Conservation (phyloP, 2,797 vertebrate species). For the Dromococcyx pavoninus region DNA sequence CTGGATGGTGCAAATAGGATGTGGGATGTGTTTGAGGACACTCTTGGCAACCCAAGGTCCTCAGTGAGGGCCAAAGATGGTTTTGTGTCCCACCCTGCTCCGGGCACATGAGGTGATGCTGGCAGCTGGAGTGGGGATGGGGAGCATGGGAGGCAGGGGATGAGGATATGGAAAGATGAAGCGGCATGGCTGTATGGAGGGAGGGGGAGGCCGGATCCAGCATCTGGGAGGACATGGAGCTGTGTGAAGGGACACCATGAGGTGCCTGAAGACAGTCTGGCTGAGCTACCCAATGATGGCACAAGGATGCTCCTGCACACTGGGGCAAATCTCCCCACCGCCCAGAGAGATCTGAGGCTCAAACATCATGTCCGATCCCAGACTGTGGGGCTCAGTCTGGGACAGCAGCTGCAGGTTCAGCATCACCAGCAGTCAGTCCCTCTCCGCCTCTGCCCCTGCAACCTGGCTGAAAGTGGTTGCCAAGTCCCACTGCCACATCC, state of each 20-base stretch:
- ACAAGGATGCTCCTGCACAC: neutral
- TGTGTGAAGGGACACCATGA: neutral
- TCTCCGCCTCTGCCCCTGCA: neutral
- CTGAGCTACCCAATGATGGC: neutral
- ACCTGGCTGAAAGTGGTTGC: accelerated
- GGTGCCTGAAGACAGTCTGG: neutral
- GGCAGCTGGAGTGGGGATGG: neutral
- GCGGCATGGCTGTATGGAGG: neutral
- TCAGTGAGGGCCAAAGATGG: no score
- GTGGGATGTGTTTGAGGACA: no score
- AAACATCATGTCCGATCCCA: accelerated
- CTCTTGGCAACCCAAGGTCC: accelerated
- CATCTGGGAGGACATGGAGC: accelerated
- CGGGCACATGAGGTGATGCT: neutral
- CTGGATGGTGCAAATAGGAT: accelerated
- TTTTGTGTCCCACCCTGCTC: neutral
- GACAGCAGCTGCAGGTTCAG: neutral
- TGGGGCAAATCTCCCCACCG: neutral
- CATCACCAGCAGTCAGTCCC: neutral
- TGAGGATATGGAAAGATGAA: neutral
- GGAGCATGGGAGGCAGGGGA: neutral
- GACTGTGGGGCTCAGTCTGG: neutral
- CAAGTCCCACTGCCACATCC: neutral
- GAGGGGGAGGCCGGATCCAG: neutral
- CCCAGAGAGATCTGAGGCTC: neutral